Base-by-base conservation (phyloP, 2,888 invertebrate genomes). In the Drosophila neoperkinsi region DNA sequence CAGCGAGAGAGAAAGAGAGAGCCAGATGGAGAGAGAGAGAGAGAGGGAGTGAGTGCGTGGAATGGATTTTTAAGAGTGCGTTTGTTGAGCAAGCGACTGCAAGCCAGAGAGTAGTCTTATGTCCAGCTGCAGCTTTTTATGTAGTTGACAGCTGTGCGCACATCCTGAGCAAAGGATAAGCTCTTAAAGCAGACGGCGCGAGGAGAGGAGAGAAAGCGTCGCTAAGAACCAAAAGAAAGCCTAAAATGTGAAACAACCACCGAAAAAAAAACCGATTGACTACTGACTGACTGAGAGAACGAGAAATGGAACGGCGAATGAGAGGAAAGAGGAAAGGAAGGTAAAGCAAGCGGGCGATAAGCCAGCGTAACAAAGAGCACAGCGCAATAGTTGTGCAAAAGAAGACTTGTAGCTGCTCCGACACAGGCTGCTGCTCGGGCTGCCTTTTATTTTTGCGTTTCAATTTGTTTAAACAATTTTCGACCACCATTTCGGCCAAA, bases 321-420 rank as follows among this genome's bases (percentile, higher is more conserved):
- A 51, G 36, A 6, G 31, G 50, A 43, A 31, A 62, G 33, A 30
- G 50, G 62, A 60, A 53, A 25, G 33, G 25, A 49, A 31, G 16
- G 31, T 43, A 68, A 70, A 57, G 67, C 56, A 50, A 46, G 59
- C 49, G 16, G 51, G 49, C 41, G 46, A 64, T 60, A 68, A 85
- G 83, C 71, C 74, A 85, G 71, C 77, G 87, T 79, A 88, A 65
- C 77, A 84, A 79, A 79, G 66, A 56, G 71, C 79, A 84, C 65
- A 72, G 79, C 77, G 72, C 77, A 75, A 88, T 73, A 83, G 81
- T 88, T 88, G 84, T 83, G 86, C 85, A 85, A 84, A 89, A 88
- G 88, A 87, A 90, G 86, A 87, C 90, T 86, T 86, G 85, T 86
- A 89, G 85, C 85, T 86, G 85, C 89, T 77, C 38, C 65, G 69